These are phyloP conservation scores for Drosophila biarmipes DNA, from an alignment of 1,140 invertebrate genomes.

Conservation along the genomic window DNA sequence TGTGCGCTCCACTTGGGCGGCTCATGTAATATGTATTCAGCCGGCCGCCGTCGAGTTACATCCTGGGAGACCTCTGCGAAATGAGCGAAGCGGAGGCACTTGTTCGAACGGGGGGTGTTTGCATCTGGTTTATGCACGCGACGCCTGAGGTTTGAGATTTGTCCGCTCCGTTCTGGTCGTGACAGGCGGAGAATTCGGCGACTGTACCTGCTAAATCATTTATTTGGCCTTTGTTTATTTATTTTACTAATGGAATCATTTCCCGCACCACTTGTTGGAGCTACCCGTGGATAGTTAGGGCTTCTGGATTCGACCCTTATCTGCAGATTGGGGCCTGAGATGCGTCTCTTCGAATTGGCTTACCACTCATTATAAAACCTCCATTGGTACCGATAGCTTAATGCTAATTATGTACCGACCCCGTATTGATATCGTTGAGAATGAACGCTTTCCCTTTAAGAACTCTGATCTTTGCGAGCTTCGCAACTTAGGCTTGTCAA, in stretches of 20 bases:
- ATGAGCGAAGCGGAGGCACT: neutral
- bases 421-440: conserved; percentile 58
- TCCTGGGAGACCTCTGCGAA: conserved; percentile 53
- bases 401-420: neutral
- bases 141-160: conserved; percentile 35
- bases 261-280: conserved; percentile 19
- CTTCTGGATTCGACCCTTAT: conserved; percentile 8
- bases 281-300: neutral
- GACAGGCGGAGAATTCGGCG: conserved; percentile 2
- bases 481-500: conserved; percentile 12
- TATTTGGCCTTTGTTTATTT: conserved; percentile 76
- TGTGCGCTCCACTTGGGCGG: conserved; percentile 29
- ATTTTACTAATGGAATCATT: conserved; percentile 81
- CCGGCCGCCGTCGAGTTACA: conserved; percentile 59
- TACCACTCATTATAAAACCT: neutral
- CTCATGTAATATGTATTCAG: conserved; percentile 77
- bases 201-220: conserved; percentile 69
- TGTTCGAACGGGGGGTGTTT: conserved; percentile 31
- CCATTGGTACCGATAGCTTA: conserved; percentile 41
- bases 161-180: conserved; percentile 16
- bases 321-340: conserved; percentile 6
- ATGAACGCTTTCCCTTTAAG: conserved; percentile 11
- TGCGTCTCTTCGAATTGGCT: conserved; percentile 51
- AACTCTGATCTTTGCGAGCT: neutral
- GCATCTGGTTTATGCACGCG: conserved; percentile 67